phyloP scores from a whole-genome alignment of 2,797 vertebrate genomes.

The Selene dorsalis region DNA sequence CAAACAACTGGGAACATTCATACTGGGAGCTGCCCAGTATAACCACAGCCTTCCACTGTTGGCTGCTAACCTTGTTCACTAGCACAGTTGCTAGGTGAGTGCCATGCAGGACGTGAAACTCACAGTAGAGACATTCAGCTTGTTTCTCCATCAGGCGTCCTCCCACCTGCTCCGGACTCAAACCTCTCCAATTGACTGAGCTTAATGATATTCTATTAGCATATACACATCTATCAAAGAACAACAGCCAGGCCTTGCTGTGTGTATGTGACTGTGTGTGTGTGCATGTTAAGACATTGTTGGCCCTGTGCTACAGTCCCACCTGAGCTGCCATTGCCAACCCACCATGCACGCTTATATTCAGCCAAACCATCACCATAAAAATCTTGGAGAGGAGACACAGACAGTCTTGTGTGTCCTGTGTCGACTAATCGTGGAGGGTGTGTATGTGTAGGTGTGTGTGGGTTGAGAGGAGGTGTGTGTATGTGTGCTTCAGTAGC shows the following conservation, averaged over 20 bases:
- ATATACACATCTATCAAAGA: slow-evolving; percentile 77
- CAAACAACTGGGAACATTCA: slow-evolving; percentile 42
- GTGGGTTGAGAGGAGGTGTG: slow-evolving; percentile 47
- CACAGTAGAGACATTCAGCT: slow-evolving; percentile 51
- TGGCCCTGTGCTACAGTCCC: slow-evolving; percentile 58
- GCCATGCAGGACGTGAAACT: slow-evolving; percentile 35
- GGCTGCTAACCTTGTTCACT: slow-evolving; percentile 28
- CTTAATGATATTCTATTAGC: slow-evolving; percentile 69
- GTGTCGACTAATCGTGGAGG: slow-evolving; percentile 65
- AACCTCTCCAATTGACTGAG: slow-evolving; percentile 42
- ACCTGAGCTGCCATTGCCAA: slow-evolving; percentile 73
- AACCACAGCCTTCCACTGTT: slow-evolving; percentile 48
- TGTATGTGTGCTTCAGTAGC: slow-evolving; percentile 62
- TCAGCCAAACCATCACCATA: slow-evolving; percentile 81
- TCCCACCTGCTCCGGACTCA: slow-evolving; percentile 61
- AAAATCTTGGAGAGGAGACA: slow-evolving; percentile 78
- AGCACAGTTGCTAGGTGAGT: slow-evolving; percentile 11
- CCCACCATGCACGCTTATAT: slow-evolving; percentile 64
- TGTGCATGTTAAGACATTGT: slow-evolving; percentile 42
- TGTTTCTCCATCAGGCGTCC: slow-evolving; percentile 30
- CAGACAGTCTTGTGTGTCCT: slow-evolving; percentile 79
- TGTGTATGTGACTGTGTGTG: slow-evolving; percentile 20
- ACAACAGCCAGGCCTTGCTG: slow-evolving; percentile 54
- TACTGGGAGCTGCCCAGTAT: slow-evolving; percentile 61
- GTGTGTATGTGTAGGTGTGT: slow-evolving; percentile 51